Evolutionary conservation across 2,888 invertebrate genomes (phyloP).

Genomic region (Platyscelio sp.): DNA sequence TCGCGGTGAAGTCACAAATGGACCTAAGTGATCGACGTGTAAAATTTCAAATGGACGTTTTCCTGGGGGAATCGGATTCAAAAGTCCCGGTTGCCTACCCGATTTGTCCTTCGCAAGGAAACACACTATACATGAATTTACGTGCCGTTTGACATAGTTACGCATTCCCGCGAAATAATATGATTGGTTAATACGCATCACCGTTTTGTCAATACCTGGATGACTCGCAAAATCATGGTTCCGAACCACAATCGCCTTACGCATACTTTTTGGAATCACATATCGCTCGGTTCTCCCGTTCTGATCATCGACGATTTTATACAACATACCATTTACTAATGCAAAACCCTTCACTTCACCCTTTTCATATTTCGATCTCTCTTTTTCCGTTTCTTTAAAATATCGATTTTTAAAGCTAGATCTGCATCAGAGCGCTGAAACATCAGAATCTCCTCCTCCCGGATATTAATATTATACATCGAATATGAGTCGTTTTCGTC

Average conservation of each 20-base stretch:
- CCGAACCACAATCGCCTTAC: slow-evolving; percentile 38
- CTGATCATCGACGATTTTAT: slow-evolving; percentile 1
- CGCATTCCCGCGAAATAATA: slow-evolving; percentile 70
- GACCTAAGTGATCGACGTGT: slow-evolving; percentile 1
- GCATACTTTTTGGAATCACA: slow-evolving; percentile 28
- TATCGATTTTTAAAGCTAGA: slow-evolving; percentile 13
- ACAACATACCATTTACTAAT: slow-evolving; percentile 46
- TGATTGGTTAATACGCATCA: slow-evolving; percentile 35
- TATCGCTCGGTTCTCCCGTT: not conserved
- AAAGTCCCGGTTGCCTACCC: not conserved
- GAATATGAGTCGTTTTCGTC: not conserved
- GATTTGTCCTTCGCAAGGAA: slow-evolving; percentile 31
- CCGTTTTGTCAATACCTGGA: slow-evolving; percentile 62
- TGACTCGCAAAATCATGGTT: slow-evolving; percentile 57
- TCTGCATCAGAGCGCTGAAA: slow-evolving; percentile 12
- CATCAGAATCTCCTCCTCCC: slow-evolving; percentile 23
- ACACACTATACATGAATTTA: slow-evolving; percentile 71
- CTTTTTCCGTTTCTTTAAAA: slow-evolving; percentile 1
- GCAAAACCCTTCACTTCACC: slow-evolving; percentile 15
- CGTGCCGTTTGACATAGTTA: slow-evolving; percentile 65
- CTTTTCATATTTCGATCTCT: slow-evolving; percentile 7
- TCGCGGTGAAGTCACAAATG: not conserved
- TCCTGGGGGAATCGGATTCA: not conserved
- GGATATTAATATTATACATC: not conserved
- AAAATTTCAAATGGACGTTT: not conserved